Base-by-base conservation (phyloP, 2,113 vertebrate genomes). In the Notothenia coriiceps region DNA sequence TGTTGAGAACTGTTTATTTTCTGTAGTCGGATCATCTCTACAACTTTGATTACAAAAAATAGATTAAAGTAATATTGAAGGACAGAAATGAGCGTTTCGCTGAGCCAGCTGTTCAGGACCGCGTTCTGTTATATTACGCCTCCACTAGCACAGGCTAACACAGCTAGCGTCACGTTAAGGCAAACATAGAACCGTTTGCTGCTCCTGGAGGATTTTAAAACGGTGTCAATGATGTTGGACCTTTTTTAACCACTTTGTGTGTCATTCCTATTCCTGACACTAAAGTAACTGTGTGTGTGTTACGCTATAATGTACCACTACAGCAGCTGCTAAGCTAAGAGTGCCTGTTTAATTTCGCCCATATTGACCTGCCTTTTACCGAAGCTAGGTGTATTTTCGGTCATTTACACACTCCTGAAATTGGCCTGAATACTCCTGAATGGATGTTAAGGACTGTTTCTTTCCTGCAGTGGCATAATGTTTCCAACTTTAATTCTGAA, bases 1-100 rank as follows among this genome's bases (percentile, higher is more conserved):
- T 3, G 54, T 0, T 2, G 14, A 10, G 33, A 18, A 5, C 46
- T 2, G 43, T 2, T 0, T 1, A 3, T 13, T 18, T 18, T 4
- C 10, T 20, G 8, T 2, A 2, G 12, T 15, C 4, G 2, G 2
- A 59, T 6, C 0, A 6, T 18, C 5, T 49, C 8, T 13, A 5
- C 1, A 14, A 20, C 2, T 20, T 3, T 6, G 0, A 10, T 14
- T 10, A 0, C 10, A 5, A 33, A 29, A 54, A 40, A 4, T 0
- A 15, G 5, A 11, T 50, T 9, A 15, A 40, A 51, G 15, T 0
- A 6, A 1, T 29, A 0, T 15, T 15, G 0, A 50, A 10, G 1
- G 56, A 2, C 46, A 10, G 25, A 4, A 10, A 6, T 10, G 4
- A 0, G 18, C 3, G 25, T 40, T 22, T 5, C 43, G 5, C 22